phyloP scores from a whole-genome alignment of 2,797 vertebrate genomes.

The Sciaenops ocellatus region DNA sequence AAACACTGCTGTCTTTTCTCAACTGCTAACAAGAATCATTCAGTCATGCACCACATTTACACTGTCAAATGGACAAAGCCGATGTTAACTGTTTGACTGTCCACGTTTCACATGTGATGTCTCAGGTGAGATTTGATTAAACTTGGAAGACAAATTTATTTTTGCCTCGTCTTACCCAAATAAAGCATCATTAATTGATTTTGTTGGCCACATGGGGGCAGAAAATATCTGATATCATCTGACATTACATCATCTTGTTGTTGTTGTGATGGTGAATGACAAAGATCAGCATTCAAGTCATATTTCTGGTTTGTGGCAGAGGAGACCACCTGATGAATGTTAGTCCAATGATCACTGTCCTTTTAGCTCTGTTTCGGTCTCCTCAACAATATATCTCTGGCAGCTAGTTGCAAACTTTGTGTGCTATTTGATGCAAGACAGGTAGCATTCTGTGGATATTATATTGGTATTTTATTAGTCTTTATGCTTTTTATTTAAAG shows the following conservation, averaged over 20 bases:
- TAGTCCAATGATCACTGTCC: neutral
- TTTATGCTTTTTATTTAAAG: neutral
- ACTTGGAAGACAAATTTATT: neutral
- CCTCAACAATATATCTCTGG: neutral
- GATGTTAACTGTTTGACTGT: neutral
- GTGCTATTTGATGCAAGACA: neutral
- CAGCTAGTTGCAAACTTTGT: neutral
- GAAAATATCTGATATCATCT: neutral
- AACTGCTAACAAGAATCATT: slow-evolving; percentile 21
- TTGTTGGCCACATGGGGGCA: neutral
- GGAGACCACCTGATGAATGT: neutral
- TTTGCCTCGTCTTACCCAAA: neutral
- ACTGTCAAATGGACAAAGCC: neutral
- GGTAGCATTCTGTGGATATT: neutral
- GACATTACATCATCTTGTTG: neutral
- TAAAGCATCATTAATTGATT: too few species aligned
- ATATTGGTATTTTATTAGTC: neutral
- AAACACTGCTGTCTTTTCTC: slow-evolving; percentile 59
- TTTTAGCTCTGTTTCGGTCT: slow-evolving; percentile 1
- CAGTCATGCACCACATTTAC: slow-evolving; percentile 7
- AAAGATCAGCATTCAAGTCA: too few species aligned
- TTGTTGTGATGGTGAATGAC: too few species aligned
- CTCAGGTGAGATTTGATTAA: neutral
- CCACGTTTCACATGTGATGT: neutral
- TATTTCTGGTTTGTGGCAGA: too few species aligned